These are phyloP conservation scores for Spongia lamella DNA, from an alignment of 37 sponge, comb jelly and placozoan species.

Conservation along the genomic window DNA sequence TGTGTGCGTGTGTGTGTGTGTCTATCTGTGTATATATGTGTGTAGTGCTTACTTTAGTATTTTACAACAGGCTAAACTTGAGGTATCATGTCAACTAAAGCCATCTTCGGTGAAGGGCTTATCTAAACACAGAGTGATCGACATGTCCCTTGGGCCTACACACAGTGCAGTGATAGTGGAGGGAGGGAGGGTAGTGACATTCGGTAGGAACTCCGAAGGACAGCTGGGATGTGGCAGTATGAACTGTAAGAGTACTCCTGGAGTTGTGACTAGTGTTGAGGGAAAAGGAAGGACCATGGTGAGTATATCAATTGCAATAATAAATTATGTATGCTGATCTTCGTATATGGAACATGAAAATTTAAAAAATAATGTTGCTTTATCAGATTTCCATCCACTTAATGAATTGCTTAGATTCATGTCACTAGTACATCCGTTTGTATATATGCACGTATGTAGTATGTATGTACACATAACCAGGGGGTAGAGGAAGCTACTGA, in stretches of 20 bases:
- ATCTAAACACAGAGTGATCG: constrained; percentile 80
- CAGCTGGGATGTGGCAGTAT: constrained; percentile 82
- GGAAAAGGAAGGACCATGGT: neutral
- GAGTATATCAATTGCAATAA: neutral
- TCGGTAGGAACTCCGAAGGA: constrained; percentile 90
- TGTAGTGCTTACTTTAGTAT: neutral
- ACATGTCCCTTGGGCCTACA: constrained; percentile 86
- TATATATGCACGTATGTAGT: neutral
- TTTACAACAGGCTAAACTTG: constrained; percentile 38
- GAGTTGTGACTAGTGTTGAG: constrained; percentile 10
- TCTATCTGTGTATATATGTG: too few relatives aligned
- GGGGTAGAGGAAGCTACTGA: neutral
- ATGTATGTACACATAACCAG: constrained; percentile 15
- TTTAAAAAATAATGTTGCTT: too few relatives aligned
- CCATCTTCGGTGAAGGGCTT: constrained; percentile 81
- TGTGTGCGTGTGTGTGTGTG: too few relatives aligned
- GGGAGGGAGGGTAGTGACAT: constrained; percentile 74
- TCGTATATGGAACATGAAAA: too few relatives aligned
- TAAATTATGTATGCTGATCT: neutral
- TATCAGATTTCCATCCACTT: too few relatives aligned
- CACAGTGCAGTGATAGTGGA: constrained; percentile 88
- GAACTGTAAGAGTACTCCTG: constrained; percentile 26
- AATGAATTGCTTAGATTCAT: neutral
- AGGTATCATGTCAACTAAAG: constrained; percentile 49
- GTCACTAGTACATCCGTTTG: neutral